Evolutionary conservation across 2,888 invertebrate genomes (phyloP).

Genomic region (Drosophila mayaguana): DNA sequence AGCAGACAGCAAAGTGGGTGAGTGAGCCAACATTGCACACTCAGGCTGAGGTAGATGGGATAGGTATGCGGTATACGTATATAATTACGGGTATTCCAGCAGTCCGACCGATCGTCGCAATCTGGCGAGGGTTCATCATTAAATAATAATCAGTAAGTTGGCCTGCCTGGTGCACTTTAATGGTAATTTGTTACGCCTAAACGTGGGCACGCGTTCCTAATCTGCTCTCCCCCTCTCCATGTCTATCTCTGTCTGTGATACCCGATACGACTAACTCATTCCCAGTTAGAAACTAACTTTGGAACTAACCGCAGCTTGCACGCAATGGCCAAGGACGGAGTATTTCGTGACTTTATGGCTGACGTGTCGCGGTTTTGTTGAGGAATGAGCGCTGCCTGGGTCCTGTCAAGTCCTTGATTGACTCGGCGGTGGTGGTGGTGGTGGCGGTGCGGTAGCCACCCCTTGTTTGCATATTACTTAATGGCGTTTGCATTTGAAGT

Average conservation of each 20-base stretch:
- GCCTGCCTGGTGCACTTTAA: conserved; percentile 54
- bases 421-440: conserved; percentile 42
- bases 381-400: conserved; percentile 13
- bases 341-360: conserved; percentile 79
- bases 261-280: conserved; percentile 3
- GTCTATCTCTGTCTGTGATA: conserved; percentile 3
- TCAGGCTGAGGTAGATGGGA: conserved; percentile 10
- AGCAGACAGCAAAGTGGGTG: conserved; percentile 21
- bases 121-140: conserved; percentile 69
- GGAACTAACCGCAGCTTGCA: conserved; percentile 64
- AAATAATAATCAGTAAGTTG: conserved; percentile 74
- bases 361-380: conserved; percentile 67
- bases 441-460: conserved; percentile 47
- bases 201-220: conserved; percentile 80
- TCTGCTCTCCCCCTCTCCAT: conserved; percentile 17
- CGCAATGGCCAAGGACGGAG: conserved; percentile 66
- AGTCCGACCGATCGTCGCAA: conserved; percentile 37
- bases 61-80: conserved; percentile 37
- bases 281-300: conserved; percentile 55
- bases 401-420: conserved; percentile 74
- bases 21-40: conserved; percentile 14
- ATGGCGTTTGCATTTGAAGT: conserved; percentile 77
- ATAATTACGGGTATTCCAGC: conserved; percentile 44
- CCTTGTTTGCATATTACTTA: conserved; percentile 81
- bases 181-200: conserved; percentile 85